phyloP scores from a whole-genome alignment of 2,888 invertebrate species.

The Slavum lentiscoides region DNA sequence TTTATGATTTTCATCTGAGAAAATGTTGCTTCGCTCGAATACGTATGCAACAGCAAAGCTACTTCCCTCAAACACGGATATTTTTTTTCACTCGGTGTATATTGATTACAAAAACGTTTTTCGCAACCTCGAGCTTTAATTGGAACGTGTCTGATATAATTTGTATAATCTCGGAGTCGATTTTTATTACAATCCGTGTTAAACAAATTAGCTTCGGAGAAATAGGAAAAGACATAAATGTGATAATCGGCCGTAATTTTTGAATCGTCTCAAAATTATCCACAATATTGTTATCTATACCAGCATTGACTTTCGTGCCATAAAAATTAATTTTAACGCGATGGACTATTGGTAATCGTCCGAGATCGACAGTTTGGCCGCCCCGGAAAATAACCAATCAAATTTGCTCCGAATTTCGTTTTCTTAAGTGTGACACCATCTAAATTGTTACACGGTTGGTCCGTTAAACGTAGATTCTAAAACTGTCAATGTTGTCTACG shows the following conservation, averaged over 20 bases:
- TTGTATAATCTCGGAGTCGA: neutral
- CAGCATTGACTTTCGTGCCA: no score
- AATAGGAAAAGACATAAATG: conserved; percentile 1
- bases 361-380: no score
- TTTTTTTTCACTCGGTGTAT: neutral
- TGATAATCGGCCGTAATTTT: neutral
- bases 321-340: no score
- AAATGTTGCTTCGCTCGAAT: neutral
- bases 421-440: no score
- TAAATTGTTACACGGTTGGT: no score
- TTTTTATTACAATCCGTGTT: neutral
- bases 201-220: neutral
- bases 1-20: neutral
- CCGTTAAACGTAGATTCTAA: no score
- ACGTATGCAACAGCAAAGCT: neutral
- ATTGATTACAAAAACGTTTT: no score
- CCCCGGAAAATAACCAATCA: no score
- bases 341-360: no score
- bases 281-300: no score
- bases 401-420: no score
- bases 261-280: neutral
- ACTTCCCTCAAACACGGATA: neutral
- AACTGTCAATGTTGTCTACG: no score
- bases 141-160: neutral
- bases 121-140: neutral